These are phyloP conservation scores for Notothenia rossii DNA, from an alignment of 2,113 vertebrate species.

Conservation along the genomic window DNA sequence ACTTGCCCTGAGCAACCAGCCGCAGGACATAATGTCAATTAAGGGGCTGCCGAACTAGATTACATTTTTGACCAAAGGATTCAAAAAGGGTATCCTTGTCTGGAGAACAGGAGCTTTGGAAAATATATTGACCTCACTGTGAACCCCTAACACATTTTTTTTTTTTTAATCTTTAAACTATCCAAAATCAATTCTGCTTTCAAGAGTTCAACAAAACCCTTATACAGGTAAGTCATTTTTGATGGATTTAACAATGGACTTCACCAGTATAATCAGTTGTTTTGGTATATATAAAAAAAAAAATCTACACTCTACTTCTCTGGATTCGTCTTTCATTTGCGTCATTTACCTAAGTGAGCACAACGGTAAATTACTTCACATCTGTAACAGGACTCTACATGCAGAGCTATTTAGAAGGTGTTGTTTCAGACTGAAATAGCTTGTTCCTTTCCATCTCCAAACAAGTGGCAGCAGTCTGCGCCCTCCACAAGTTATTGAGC, in stretches of 20 bases:
- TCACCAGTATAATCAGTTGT: not conserved
- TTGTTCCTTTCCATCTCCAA: conserved; percentile 52
- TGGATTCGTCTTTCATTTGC: not conserved
- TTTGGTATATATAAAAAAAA: not conserved
- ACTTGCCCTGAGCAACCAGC: conserved; percentile 59
- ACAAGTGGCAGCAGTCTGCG: conserved; percentile 59
- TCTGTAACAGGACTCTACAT: conserved; percentile 22
- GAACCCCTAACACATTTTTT: not conserved
- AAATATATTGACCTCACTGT: not conserved
- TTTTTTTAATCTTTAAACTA: not conserved
- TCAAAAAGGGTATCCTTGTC: conserved; percentile 17
- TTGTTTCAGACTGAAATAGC: conserved; percentile 57
- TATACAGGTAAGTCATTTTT: not conserved
- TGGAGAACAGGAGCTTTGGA: conserved; percentile 21
- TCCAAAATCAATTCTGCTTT: not conserved
- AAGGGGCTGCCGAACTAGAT: conserved; percentile 31
- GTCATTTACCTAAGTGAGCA: conserved; percentile 10
- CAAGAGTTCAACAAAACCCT: not conserved
- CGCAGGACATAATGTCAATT: conserved; percentile 69
- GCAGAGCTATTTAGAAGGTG: conserved; percentile 67
- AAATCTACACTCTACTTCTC: not conserved
- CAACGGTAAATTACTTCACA: conserved; percentile 12
- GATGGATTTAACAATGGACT: conserved; percentile 2
- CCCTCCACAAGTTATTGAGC: conserved; percentile 57
- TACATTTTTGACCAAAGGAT: conserved; percentile 33